Percentiles rank a stretch among this genome's conserved stretches.
Evolutionary conservation across 2,113 vertebrate genomes (phyloP).

Genomic region (Phodopus roborovskii): DNA sequence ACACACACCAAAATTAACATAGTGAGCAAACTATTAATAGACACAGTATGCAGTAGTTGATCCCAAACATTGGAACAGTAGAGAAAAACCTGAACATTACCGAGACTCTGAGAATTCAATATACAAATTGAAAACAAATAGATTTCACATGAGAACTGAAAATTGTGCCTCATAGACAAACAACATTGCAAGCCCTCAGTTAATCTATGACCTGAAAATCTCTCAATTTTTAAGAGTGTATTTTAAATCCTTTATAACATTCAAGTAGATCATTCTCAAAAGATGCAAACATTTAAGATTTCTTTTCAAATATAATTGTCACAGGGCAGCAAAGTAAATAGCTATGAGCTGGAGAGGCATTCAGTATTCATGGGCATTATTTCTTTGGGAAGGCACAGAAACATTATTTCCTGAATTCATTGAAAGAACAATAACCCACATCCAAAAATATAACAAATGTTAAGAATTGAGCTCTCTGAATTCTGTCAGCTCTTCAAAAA

Average conservation of each 20-base stretch:
- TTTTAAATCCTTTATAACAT: slow-evolving; percentile 36
- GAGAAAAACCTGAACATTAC: background rate
- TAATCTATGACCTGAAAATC: background rate
- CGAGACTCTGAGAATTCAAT: background rate
- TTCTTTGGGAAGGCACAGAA: slow-evolving; percentile 34
- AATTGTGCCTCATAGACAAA: background rate
- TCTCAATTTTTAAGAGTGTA: slow-evolving; percentile 50
- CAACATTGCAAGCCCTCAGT: background rate
- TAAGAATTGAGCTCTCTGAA: background rate
- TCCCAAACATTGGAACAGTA: background rate
- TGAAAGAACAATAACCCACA: background rate
- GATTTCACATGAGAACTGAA: background rate
- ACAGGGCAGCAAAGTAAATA: background rate
- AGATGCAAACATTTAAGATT: background rate
- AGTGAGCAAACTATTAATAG: background rate
- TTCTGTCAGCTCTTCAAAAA: background rate
- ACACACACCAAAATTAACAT: background rate
- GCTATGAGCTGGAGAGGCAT: background rate
- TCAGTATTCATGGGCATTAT: background rate
- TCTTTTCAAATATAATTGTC: background rate
- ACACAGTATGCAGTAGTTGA: background rate
- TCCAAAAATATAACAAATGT: background rate
- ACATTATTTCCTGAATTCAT: background rate
- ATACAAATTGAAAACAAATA: slow-evolving; percentile 35
- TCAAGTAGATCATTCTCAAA: background rate